Evolutionary conservation across 2,113 vertebrate species (phyloP), one percentile per base, ranked within the genome.

Genomic region (Microtus ochrogaster): DNA sequence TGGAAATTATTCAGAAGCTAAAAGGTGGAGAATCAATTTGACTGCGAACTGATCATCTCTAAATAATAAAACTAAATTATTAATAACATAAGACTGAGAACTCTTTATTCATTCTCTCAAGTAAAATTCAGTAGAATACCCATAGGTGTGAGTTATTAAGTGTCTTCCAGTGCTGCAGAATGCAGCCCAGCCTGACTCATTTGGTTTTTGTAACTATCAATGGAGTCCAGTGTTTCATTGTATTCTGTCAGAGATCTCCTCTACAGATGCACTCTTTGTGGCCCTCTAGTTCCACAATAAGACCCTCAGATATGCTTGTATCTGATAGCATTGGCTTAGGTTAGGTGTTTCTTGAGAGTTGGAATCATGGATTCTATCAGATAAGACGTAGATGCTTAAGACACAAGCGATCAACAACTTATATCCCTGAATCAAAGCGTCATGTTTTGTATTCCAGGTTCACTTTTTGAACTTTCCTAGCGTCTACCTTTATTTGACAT

Each of bases 41-140:
- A 22, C n/a, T 90, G 58, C 74, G 41, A 36, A 4, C 47, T 94
- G 17, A 39, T 94, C 1, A 21, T 73, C 55, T 52, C 44, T 90
- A 70, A 90, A 85, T 7, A 91, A 90, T 89, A 65, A 95, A 95
- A 87, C 74, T 3, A 49, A 96, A 73, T 92, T 77, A 85, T 89
- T 90, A 74, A 6, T 77, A 82, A 73, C 61, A 63, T 89, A 92
- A 84, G 36, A 77, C 5, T n/a, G 74, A 2, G 36, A 91, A 93
- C 30, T 70, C 63, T 47, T 85, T 81, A 85, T 66, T 66, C 58
- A 39, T 49, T 81, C 7, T 88, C 41, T 72, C 49, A 76, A 93
- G 24, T 76, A 88, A 84, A 83, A 94, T 33, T 74, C 28, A 88
- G 33, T 58, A 88, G 85, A 91, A 55, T 76, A 36, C 39, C 76